Base-by-base conservation (phyloP, 2,888 invertebrate species). In the Zaprionus bogoriensis region DNA sequence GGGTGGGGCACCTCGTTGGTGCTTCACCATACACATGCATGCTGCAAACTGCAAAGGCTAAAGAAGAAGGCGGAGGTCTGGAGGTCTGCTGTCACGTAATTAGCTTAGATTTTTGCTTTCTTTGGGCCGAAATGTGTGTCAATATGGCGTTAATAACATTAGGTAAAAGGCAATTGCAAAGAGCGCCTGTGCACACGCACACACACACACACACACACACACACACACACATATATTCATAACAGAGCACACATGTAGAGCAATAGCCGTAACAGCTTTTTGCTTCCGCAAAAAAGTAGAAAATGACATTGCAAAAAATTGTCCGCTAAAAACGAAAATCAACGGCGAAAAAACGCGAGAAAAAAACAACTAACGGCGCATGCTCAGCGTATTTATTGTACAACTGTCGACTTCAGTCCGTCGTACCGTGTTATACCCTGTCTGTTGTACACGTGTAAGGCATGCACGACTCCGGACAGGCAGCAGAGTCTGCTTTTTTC, bases 121-220 rank as follows among this genome's bases (percentile, higher is more conserved):
- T 32, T 38, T 30, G 17, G 57, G 9, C 36, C 44, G 46, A 67
- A 81, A 79, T 74, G 77, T 81, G 58, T 83, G 79, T 80, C 80
- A 80, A 80, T 76, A 84, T 84, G 68, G 67, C 84, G 75, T 81
- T 84, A 84, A 80, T 77, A 80, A 77, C 76, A 74, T 80, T 81
- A 84, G 69, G 65, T 67, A 67, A 65, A 77, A 83, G 74, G 74
- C 70, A 75, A 73, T 80, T 75, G 81, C 77, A 58, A 54, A 65
- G 57, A 61, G 36, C 30, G 47, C 17, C 67, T 53, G 60, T 58
- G n/a, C 6, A 3, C 32, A 54, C 14, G 52, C 69, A 20, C 27
- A 53, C 19, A 36, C 10, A 36, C 0, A 38, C 14, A 4, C 3
- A 42, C 20, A 20, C n/a, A 19, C 6, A 3, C 32, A 54, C 14